phyloP scores from a whole-genome alignment of 1,140 invertebrate genomes.

The Pseudomyrmex cubaensis region DNA sequence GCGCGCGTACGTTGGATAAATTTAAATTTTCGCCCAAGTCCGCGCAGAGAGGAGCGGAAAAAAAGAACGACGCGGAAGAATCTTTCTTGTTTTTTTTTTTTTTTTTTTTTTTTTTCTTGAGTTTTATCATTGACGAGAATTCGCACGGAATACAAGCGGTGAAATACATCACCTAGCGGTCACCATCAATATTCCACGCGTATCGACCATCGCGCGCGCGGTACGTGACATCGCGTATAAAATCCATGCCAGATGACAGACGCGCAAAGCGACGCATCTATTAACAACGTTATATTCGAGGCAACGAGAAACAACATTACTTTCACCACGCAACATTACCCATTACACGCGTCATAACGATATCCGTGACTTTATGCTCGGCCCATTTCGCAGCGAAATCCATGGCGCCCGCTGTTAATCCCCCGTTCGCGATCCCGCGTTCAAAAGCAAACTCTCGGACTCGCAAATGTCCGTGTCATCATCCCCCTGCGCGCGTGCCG shows the following conservation, averaged over 20 bases:
- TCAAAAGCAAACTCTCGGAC: too few species aligned
- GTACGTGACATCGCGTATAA: slow-evolving; percentile 30
- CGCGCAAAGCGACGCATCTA: slow-evolving; percentile 13
- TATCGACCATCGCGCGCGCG: neutral
- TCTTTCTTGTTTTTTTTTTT: too few species aligned
- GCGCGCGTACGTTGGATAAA: slow-evolving; percentile 20
- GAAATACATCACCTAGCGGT: neutral
- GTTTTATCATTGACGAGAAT: neutral
- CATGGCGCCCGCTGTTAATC: slow-evolving; percentile 31
- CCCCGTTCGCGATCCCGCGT: neutral
- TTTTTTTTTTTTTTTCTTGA: neutral
- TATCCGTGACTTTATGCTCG: slow-evolving; percentile 26
- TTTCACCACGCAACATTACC: slow-evolving; percentile 57
- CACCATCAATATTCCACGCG: neutral
- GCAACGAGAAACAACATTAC: slow-evolving; percentile 34
- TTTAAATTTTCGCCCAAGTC: slow-evolving; percentile 34
- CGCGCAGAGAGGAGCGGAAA: neutral
- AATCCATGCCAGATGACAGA: slow-evolving; percentile 13
- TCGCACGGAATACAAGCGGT: neutral
- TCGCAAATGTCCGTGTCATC: slow-evolving; percentile 5
- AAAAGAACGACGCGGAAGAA: neutral
- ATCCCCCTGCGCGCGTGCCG: neutral
- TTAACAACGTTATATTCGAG: slow-evolving; percentile 19
- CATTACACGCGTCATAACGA: slow-evolving; percentile 52
- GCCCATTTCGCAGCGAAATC: slow-evolving; percentile 29